Conservation (phyloP, 2,888 invertebrate genomes). For the Charanyca ferruginea region DNA sequence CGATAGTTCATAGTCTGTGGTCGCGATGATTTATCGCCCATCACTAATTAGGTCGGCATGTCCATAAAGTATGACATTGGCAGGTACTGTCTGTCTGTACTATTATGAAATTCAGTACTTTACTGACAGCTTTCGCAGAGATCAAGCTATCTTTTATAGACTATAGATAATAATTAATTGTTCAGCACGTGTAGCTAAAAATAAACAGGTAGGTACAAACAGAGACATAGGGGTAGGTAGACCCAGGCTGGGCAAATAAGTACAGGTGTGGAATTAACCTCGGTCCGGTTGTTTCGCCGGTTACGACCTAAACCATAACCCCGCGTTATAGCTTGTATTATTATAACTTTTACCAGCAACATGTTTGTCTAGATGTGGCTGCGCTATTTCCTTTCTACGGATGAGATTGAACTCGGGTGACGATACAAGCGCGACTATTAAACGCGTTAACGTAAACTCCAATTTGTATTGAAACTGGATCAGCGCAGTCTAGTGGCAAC, state of each 20-base stretch:
- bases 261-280: slow-evolving; percentile 87
- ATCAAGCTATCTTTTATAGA: too few species aligned
- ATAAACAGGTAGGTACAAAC: slow-evolving; percentile 4
- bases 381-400: background rate
- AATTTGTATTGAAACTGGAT: too few species aligned
- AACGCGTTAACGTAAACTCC: too few species aligned
- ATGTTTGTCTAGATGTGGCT: slow-evolving; percentile 67
- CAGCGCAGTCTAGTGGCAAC: too few species aligned
- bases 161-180: background rate
- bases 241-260: slow-evolving; percentile 56
- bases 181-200: background rate
- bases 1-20: too few species aligned
- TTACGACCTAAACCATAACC: slow-evolving; percentile 84
- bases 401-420: background rate
- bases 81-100: too few species aligned
- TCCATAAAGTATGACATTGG: too few species aligned
- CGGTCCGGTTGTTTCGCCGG: slow-evolving; percentile 78
- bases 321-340: slow-evolving; percentile 86
- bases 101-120: too few species aligned
- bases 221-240: slow-evolving; percentile 22
- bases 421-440: background rate
- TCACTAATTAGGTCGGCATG: too few species aligned
- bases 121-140: too few species aligned
- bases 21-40: too few species aligned
- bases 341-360: slow-evolving; percentile 76